Conservation (phyloP, 2,888 invertebrate species). For the Marronus borbonicus region DNA sequence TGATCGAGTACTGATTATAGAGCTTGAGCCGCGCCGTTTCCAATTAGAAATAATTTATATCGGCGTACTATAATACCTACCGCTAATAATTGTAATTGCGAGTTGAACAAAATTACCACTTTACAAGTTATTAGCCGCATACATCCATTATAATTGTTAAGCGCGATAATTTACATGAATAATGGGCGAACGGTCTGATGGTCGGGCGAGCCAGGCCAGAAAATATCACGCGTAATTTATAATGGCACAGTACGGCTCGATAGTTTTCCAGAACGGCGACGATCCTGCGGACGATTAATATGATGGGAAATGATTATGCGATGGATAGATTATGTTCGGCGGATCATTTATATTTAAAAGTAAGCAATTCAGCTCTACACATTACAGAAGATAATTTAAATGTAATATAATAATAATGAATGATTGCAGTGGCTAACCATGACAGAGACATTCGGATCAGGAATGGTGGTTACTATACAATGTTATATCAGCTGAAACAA, state of each 20-base stretch:
- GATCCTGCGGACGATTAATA: constrained; percentile 19
- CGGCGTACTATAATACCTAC: constrained; percentile 37
- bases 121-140: constrained; percentile 55
- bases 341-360: neutral
- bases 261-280: constrained; percentile 31
- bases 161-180: constrained; percentile 51
- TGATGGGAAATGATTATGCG: constrained; percentile 12
- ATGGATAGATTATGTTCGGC: neutral
- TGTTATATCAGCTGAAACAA: neutral
- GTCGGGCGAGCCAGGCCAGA: constrained; percentile 14
- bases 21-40: constrained; percentile 17
- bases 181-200: constrained; percentile 33
- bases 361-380: neutral
- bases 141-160: constrained; percentile 52
- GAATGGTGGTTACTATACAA: neutral
- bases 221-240: constrained; percentile 39
- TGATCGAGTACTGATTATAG: constrained; percentile 27
- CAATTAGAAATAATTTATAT: constrained; percentile 49
- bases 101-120: constrained; percentile 51
- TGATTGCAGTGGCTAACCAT: neutral
- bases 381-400: neutral
- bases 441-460: neutral
- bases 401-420: neutral
- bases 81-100: constrained; percentile 51
- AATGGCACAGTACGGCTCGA: constrained; percentile 29